These are phyloP conservation scores for Trissolcus brochymenae DNA, from an alignment of 2,888 invertebrate genomes.

Conservation along the genomic window DNA sequence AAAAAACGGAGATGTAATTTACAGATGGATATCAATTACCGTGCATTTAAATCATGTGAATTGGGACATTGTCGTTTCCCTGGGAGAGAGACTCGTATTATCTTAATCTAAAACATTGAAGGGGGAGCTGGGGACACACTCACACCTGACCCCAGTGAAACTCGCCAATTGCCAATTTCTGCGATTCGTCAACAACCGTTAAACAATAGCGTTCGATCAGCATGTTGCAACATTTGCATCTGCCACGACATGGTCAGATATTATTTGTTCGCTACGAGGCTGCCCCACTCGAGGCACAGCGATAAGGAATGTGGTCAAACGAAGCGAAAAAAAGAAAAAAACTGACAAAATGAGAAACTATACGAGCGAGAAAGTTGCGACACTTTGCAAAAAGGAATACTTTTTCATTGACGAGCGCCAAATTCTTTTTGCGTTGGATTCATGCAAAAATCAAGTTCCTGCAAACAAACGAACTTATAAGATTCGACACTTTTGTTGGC, in stretches of 20 bases:
- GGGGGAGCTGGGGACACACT: conserved; percentile 73
- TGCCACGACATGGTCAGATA: conserved; percentile 72
- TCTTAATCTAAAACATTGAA: conserved; percentile 68
- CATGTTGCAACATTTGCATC: conserved; percentile 47
- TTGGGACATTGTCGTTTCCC: background rate
- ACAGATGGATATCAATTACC: too few species aligned
- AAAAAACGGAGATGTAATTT: too few species aligned
- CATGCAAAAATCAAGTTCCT: too few species aligned
- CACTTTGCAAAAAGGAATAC: background rate
- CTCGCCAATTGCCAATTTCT: conserved; percentile 72
- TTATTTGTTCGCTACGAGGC: conserved; percentile 71
- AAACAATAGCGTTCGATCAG: conserved; percentile 14
- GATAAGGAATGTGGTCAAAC: conserved; percentile 49
- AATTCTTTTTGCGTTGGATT: background rate
- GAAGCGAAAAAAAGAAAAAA: conserved; percentile 58
- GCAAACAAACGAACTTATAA: background rate
- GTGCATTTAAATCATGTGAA: too few species aligned
- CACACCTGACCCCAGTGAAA: conserved; percentile 76
- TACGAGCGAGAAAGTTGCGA: conserved; percentile 19
- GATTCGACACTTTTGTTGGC: conserved; percentile 9
- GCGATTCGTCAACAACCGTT: background rate
- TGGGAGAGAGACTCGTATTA: conserved; percentile 46
- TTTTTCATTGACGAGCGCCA: background rate
- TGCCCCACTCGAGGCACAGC: conserved; percentile 71
- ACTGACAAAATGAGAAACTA: conserved; percentile 42